Evolutionary conservation across 2,888 invertebrate genomes (phyloP).

Genomic region (Pediacus dermestoides): DNA sequence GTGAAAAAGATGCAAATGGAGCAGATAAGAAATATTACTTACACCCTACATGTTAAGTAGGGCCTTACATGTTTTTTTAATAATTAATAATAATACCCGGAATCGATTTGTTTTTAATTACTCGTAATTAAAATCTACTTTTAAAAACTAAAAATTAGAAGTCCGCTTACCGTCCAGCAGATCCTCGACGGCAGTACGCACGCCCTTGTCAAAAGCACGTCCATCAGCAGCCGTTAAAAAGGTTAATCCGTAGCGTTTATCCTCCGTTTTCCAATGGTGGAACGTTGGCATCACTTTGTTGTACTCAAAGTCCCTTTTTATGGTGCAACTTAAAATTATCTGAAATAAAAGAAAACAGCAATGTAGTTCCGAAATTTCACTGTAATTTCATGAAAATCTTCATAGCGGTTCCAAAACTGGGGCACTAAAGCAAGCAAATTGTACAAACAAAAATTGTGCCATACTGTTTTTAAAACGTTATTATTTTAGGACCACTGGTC

Average conservation of each 20-base stretch:
- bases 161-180: conserved; percentile 77
- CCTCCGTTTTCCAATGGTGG: conserved; percentile 96
- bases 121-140: conserved; percentile 1
- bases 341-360: conserved; percentile 49
- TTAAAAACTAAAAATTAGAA: conserved; percentile 24
- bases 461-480: too few species aligned
- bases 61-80: too few species aligned
- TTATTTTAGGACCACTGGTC: too few species aligned
- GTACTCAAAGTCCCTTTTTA: conserved; percentile 94
- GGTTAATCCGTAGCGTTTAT: conserved; percentile 91
- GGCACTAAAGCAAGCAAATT: too few species aligned
- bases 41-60: conserved; percentile 34
- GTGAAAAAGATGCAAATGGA: conserved; percentile 57
- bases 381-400: too few species aligned
- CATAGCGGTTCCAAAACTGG: too few species aligned
- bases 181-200: conserved; percentile 84
- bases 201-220: conserved; percentile 88
- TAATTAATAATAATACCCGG: conserved; percentile 1
- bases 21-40: conserved; percentile 64
- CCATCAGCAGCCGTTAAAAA: conserved; percentile 96
- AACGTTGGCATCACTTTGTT: conserved; percentile 98
- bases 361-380: too few species aligned
- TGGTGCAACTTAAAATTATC: conserved; percentile 91
- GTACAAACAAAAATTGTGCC: too few species aligned
- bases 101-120: conserved; percentile 7